Percentiles rank a stretch among this genome's conserved stretches.
These are phyloP conservation scores for Ageneiosus marmoratus DNA, from an alignment of 2,113 vertebrate species.

Conservation along the genomic window DNA sequence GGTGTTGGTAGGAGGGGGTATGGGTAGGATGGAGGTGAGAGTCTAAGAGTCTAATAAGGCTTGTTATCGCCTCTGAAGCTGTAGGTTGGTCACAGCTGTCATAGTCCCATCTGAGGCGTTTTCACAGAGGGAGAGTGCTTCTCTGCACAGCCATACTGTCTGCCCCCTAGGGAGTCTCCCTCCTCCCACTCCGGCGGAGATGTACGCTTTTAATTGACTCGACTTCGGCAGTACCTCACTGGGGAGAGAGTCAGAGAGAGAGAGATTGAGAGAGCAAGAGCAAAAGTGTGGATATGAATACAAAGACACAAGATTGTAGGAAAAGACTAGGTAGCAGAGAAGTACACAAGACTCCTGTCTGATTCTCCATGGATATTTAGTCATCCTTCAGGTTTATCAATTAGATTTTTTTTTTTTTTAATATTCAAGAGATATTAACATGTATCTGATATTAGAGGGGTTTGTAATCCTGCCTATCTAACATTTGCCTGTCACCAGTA, in stretches of 20 bases:
- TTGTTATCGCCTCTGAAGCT: slow-evolving; percentile 72
- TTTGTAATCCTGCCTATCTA: not conserved
- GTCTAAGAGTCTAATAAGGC: slow-evolving; percentile 62
- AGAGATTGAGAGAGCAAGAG: not conserved
- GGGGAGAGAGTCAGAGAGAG: slow-evolving; percentile 52
- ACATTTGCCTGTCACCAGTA: not conserved
- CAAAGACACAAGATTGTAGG: slow-evolving; percentile 1
- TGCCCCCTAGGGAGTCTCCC: slow-evolving; percentile 67
- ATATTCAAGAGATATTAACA: not conserved
- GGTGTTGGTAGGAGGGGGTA: slow-evolving; percentile 26
- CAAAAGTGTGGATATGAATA: slow-evolving; percentile 19
- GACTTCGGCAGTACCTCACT: slow-evolving; percentile 63
- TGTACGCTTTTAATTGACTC: slow-evolving; percentile 75
- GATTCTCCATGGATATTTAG: not conserved
- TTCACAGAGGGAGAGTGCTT: slow-evolving; percentile 72
- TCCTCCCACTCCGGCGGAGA: slow-evolving; percentile 64
- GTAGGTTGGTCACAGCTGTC: slow-evolving; percentile 77
- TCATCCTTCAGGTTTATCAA: slow-evolving; percentile 8
- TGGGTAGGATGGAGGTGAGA: slow-evolving; percentile 40
- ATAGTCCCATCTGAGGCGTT: slow-evolving; percentile 73
- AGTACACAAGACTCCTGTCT: not conserved
- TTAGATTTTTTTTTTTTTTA: not conserved
- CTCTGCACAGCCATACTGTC: slow-evolving; percentile 69
- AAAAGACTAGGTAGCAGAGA: not conserved
- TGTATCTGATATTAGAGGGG: not conserved